These are phyloP conservation scores for Tinamus major DNA, from an alignment of 2,797 vertebrate species.

Conservation along the genomic window DNA sequence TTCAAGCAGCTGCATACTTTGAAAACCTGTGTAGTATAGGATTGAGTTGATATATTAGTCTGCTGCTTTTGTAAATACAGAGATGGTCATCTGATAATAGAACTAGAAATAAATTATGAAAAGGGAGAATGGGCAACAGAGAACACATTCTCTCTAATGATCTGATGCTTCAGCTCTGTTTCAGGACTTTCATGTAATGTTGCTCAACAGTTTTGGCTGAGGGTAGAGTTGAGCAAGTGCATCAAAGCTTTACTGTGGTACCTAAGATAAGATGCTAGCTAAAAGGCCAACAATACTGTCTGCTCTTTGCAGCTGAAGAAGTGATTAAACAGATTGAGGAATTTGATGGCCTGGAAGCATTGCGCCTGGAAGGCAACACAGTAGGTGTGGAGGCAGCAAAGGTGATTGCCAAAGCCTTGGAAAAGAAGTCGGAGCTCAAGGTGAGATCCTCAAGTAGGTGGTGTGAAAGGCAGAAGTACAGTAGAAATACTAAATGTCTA, in stretches of 20 bases:
- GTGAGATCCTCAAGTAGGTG: slow-evolving; percentile 72
- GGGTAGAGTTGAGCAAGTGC: neutral
- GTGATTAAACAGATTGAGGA: slow-evolving; percentile 92
- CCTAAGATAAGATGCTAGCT: neutral
- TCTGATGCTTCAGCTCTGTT: neutral
- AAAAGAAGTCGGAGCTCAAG: slow-evolving; percentile 91
- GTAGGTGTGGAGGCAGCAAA: slow-evolving; percentile 92
- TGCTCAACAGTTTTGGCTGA: neutral
- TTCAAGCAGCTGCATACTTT: neutral
- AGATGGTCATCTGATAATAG: neutral
- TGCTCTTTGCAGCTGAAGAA: slow-evolving; percentile 83
- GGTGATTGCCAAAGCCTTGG: slow-evolving; percentile 93
- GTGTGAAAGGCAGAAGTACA: neutral
- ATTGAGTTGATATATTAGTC: neutral
- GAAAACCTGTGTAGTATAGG: neutral
- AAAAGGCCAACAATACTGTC: neutral
- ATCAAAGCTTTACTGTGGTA: neutral
- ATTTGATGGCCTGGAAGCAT: slow-evolving; percentile 89
- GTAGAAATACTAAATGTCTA: neutral
- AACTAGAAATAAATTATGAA: neutral
- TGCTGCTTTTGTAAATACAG: neutral
- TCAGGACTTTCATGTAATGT: neutral
- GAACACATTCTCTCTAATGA: accelerated
- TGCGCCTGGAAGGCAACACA: slow-evolving; percentile 95
- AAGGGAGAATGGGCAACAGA: neutral